Conservation (phyloP, 2,113 vertebrate species). For the Recurvirostra avosetta region DNA sequence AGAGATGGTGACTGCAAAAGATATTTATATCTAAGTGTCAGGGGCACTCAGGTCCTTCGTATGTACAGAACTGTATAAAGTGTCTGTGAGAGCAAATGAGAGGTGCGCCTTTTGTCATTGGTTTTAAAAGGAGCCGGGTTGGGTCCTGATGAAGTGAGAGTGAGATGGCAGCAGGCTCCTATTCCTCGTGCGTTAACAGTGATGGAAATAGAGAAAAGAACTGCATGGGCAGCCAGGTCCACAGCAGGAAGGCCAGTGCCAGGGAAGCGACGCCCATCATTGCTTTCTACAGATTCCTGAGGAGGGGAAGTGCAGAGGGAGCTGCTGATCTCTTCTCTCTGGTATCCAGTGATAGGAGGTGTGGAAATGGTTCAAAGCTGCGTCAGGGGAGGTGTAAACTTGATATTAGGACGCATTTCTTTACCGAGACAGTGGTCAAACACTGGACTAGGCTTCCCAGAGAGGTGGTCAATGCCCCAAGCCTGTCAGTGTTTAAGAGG, state of each 20-base stretch:
- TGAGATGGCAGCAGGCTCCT: background rate
- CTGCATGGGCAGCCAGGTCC: background rate
- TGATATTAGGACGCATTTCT: background rate
- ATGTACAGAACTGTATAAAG: background rate
- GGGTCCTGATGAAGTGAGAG: background rate
- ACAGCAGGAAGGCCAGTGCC: background rate
- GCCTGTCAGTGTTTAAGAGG: background rate
- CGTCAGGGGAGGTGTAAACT: background rate
- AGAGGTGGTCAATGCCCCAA: background rate
- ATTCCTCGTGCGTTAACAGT: background rate
- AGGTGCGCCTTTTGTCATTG: background rate
- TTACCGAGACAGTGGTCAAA: background rate
- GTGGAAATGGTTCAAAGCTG: background rate
- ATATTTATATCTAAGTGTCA: background rate
- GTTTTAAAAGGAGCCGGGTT: background rate
- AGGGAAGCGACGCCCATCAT: too few species aligned
- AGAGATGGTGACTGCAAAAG: background rate
- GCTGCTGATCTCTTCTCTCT: background rate
- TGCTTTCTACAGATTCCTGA: background rate
- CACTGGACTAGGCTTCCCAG: background rate
- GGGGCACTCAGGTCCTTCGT: background rate
- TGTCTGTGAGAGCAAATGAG: background rate
- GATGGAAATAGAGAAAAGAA: background rate
- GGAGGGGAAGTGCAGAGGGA: background rate
- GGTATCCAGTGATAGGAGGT: fast-evolving